A percentile compares a stretch with the other conserved stretches of the same genome.
Conservation (phyloP, 1,140 invertebrate species). For the Hylaeus anthracinus region DNA sequence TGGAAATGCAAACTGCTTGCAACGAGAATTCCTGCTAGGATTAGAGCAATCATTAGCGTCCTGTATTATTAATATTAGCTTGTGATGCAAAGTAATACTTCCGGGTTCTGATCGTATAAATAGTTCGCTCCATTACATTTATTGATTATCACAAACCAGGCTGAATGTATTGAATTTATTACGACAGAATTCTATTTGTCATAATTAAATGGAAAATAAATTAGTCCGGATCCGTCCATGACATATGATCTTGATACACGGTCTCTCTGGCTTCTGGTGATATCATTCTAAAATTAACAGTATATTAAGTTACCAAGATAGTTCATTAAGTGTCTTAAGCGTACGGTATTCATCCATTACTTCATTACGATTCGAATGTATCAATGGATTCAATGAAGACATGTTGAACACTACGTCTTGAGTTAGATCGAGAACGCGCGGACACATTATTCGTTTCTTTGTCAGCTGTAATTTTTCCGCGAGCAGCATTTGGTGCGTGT, state of each 20-base stretch:
- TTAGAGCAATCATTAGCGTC: constrained; percentile 36
- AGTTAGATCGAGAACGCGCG: too few relatives aligned
- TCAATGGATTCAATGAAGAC: too few relatives aligned
- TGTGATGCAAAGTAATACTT: constrained; percentile 27
- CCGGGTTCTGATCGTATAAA: constrained; percentile 40
- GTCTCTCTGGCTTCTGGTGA: background rate
- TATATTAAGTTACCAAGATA: background rate
- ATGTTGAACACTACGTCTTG: too few relatives aligned
- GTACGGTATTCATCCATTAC: background rate
- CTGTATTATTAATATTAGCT: constrained; percentile 37
- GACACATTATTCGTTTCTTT: background rate
- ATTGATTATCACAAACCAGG: constrained; percentile 24
- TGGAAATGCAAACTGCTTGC: constrained; percentile 33
- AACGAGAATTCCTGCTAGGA: constrained; percentile 38
- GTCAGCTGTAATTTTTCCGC: background rate
- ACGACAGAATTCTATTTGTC: constrained; percentile 31
- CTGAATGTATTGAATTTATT: constrained; percentile 36
- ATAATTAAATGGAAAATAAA: constrained; percentile 35
- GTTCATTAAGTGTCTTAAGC: background rate
- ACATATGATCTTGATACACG: constrained; percentile 2
- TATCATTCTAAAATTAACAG: background rate
- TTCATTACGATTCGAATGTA: too few relatives aligned
- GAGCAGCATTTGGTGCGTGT: background rate
- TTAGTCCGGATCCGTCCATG: background rate
- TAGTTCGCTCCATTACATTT: constrained; percentile 31